Evolutionary conservation across 2,797 vertebrate genomes (phyloP).

Genomic region (Dryobates pubescens): DNA sequence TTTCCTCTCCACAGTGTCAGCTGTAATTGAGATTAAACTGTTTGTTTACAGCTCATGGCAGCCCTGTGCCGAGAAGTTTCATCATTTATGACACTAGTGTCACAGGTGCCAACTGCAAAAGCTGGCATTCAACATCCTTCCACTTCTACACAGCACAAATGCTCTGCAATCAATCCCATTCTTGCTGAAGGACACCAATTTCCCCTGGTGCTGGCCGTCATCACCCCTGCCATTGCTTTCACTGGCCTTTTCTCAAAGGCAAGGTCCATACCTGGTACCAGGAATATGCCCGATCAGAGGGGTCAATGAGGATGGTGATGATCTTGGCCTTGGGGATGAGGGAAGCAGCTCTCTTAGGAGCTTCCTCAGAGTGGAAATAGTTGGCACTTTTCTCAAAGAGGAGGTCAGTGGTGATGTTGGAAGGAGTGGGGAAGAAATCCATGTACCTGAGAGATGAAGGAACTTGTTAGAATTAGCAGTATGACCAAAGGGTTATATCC

Average conservation of each 20-base stretch:
- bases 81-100: constrained; percentile 18
- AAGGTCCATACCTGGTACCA: constrained; percentile 91
- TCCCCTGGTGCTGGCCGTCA: background rate
- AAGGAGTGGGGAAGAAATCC: constrained; percentile 93
- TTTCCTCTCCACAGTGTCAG: background rate
- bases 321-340: constrained; percentile 96
- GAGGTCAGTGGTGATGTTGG: constrained; percentile 90
- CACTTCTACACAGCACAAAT: background rate
- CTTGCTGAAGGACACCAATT: background rate
- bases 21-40: constrained; percentile 49
- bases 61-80: constrained; percentile 8
- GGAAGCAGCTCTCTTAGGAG: constrained; percentile 88
- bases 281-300: constrained; percentile 94
- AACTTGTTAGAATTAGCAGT: background rate
- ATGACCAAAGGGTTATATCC: background rate
- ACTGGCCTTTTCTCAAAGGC: accelerated
- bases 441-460: constrained; percentile 87
- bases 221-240: background rate
- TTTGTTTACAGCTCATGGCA: constrained; percentile 36
- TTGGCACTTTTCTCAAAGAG: constrained; percentile 98
- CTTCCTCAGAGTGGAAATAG: constrained; percentile 95
- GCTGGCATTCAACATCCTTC: constrained; percentile 5
- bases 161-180: background rate
- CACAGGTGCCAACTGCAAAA: constrained; percentile 27
- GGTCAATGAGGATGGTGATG: constrained; percentile 93